Evolutionary conservation across 2,888 invertebrate genomes (phyloP).

Genomic region (Rotaria magnacalcarata): DNA sequence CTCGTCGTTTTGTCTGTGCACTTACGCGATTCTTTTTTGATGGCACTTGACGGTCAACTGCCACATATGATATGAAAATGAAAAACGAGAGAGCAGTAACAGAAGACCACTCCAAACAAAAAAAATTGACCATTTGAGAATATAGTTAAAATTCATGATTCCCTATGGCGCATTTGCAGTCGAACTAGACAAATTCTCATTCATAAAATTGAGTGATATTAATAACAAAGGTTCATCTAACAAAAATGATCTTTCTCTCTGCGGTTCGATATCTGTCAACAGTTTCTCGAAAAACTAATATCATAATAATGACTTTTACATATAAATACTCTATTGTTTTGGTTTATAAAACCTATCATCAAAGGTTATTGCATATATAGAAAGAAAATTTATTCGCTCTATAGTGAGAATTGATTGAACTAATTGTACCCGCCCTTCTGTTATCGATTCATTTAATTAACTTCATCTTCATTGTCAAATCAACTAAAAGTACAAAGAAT

Average conservation of each 20-base stretch:
- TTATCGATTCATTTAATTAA: neutral
- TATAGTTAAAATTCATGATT: neutral
- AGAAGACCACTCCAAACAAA: neutral
- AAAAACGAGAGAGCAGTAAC: neutral
- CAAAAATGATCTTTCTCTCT: neutral
- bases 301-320: neutral
- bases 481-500: neutral
- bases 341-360: neutral
- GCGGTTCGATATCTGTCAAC: neutral
- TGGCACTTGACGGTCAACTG: constrained; percentile 15
- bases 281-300: neutral
- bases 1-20: neutral
- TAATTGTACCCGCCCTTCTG: neutral
- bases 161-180: neutral
- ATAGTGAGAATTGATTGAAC: neutral
- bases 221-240: neutral
- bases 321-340: neutral
- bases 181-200: neutral
- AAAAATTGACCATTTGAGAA: neutral
- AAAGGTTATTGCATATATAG: neutral
- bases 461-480: constrained; percentile 5
- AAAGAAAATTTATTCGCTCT: neutral
- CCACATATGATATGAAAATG: neutral
- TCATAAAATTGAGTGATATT: neutral
- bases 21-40: neutral